phyloP scores from a whole-genome alignment of 1,140 invertebrate species.

The Microvelia longipes region DNA sequence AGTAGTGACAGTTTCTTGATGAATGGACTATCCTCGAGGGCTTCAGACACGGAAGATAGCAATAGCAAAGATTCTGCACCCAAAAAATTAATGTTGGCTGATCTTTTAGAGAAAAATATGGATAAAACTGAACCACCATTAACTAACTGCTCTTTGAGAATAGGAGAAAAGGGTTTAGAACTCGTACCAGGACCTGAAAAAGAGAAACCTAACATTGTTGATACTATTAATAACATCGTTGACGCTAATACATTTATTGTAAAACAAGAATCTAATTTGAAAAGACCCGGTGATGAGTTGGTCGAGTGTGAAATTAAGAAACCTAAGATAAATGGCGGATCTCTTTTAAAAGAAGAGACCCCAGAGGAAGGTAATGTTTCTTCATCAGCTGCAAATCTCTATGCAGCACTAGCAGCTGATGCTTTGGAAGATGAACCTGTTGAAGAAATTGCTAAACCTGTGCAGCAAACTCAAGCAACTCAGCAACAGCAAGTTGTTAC shows the following conservation, averaged over 20 bases:
- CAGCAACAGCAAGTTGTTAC: neutral
- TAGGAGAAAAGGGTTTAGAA: conserved; percentile 43
- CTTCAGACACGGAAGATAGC: conserved; percentile 35
- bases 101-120: conserved; percentile 47
- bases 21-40: neutral
- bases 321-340: conserved; percentile 21
- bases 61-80: conserved; percentile 17
- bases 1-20: neutral
- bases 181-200: conserved; percentile 28
- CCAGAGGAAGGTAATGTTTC: conserved; percentile 34
- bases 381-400: conserved; percentile 50
- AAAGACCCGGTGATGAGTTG: conserved; percentile 25
- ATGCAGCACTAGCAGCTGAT: conserved; percentile 50
- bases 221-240: conserved; percentile 25
- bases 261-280: conserved; percentile 3
- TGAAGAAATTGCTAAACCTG: conserved; percentile 11
- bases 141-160: conserved; percentile 42
- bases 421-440: conserved; percentile 50
- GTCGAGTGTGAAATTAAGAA: conserved; percentile 13
- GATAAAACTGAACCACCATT: conserved; percentile 39
- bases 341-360: conserved; percentile 11
- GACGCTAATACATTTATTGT: neutral
- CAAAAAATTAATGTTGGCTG: conserved; percentile 39
- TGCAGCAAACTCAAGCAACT: conserved; percentile 15
- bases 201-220: neutral